These are phyloP conservation scores for Axinella damicornis DNA, from an alignment of 37 sponge, comb jelly and placozoan species.

Conservation along the genomic window DNA sequence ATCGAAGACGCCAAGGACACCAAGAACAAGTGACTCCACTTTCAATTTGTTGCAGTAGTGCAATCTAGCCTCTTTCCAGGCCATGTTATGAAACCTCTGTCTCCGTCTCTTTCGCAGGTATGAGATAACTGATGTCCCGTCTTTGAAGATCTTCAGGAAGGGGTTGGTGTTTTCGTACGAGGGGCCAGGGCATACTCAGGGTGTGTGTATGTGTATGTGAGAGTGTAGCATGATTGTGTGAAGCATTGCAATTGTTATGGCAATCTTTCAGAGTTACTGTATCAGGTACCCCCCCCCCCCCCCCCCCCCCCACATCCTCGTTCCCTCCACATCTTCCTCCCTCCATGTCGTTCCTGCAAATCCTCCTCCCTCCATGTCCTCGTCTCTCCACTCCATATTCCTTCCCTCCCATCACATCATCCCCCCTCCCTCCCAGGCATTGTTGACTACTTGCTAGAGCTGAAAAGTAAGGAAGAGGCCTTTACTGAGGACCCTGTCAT, in stretches of 20 bases:
- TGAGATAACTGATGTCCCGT: conserved; percentile 46
- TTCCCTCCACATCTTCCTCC: too few species aligned
- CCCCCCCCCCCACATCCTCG: too few species aligned
- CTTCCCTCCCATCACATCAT: neutral
- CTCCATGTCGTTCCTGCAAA: too few species aligned
- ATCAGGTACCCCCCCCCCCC: too few species aligned
- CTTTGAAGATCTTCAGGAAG: conserved; percentile 25
- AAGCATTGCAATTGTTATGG: too few species aligned
- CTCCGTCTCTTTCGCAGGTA: conserved; percentile 12
- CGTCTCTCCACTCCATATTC: neutral
- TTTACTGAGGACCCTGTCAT: conserved; percentile 50
- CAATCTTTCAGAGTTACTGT: too few species aligned
- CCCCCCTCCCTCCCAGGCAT: conserved; percentile 5
- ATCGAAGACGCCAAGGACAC: conserved; percentile 36
- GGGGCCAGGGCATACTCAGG: conserved; percentile 50
- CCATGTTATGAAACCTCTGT: neutral
- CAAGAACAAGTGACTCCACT: conserved; percentile 9
- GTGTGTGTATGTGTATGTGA: neutral
- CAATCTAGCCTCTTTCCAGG: neutral
- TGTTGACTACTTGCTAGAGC: conserved; percentile 33
- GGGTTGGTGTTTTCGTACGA: conserved; percentile 45
- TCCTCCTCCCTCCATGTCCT: neutral
- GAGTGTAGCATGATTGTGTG: neutral
- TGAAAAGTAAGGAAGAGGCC: neutral
- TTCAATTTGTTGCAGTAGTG: neutral